Base-by-base conservation (phyloP, 30 jellyfish, hydroid and myxozoan genomes). In the Mastigias papua region DNA sequence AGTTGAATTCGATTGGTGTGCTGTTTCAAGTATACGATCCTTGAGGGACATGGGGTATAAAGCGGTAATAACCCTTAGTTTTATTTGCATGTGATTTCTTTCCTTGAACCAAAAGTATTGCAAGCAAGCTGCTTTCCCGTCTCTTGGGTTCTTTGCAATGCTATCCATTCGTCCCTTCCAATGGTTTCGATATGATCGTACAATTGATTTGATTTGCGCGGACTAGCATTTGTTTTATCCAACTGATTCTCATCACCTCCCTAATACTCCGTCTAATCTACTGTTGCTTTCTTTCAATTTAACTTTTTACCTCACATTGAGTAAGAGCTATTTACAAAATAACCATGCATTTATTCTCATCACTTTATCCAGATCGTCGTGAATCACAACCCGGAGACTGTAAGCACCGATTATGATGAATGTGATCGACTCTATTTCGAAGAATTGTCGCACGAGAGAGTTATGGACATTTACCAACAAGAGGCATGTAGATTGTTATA, bases 1-100 rank as follows among this genome's bases (percentile, higher is more conserved):
- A 67, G 93, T 89, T n/a, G 97, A 89, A 62, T 89, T 89, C 63
- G 97, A 89, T 73, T 89, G 93, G 93, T 89, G 97, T 73, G 93
- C 93, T n/a, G 97, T 89, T 34, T 81, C 93, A 0, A 81, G 93
- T 46, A 81, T 81, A 30, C 67, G 93, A 42, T 84, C 97, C 13
- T 50, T 81, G 57, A 54, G 97, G 34, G 90, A 80, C 28, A 46
- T 81, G 80, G 93, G 93, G 37, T 69, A 72, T 51, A 81, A 81
- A 37, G 73, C 97, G 37, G 92, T 88, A 42, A 78, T 51, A 16
- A 5, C 27, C 17, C 27, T 9, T 17, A 4, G 7, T 23, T 51
- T 51, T 2, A 17, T 37, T 37, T 37, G 54, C 54, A 6, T 37
- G 6, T 37, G 10, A 3, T 11, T 6, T 37, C 54, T 37, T 37